Base-by-base conservation (phyloP, 2,888 invertebrate genomes). In the Scaptomyza flava region DNA sequence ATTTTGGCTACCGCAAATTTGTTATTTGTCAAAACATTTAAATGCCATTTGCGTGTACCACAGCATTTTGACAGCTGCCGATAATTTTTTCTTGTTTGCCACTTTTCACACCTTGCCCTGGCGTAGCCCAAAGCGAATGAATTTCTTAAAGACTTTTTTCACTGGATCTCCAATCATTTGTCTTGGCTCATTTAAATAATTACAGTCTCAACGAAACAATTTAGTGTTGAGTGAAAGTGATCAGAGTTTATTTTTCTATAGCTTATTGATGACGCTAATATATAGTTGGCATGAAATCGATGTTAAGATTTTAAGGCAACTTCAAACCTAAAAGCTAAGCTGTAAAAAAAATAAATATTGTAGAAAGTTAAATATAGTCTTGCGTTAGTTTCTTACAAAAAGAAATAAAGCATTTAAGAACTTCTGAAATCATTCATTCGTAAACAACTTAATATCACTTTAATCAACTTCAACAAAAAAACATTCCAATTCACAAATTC, bases 21-120 rank as follows among this genome's bases (percentile, higher is more conserved):
- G 85, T 80, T 85, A 89, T 87, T 89, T 85, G 89, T 85, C 87
- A 88, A 84, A 86, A 88, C 84, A 88, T 86, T 89, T 84, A 84
- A 84, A 89, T 82, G 81, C 82, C 77, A 85, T 87, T 82, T 87
- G 77, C 82, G 66, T 76, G 80, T 63, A 68, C 56, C 60, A 46
- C 60, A 59, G 57, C 67, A 61, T 65, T 84, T 84, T 88, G 84
- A 88, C 84, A 84, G 84, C 70, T 74, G 72, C 67, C 77, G 84
- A 84, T 88, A 79, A 83, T 65, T 79, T 84, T 80, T 61, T 51
- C 46, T 51, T 50, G 60, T 51, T 73, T 65, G 68, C 75, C 64
- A 68, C 78, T 87, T 82, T 82, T 80, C 78, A 82, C 83, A 87
- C 83, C 73, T 80, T 71, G 54, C 46, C 64, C 51, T 48, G 68